A percentile compares a stretch with the other conserved stretches of the same genome.
phyloP scores from a whole-genome alignment of 2,888 invertebrate genomes.

The Caenorhabditis imperialis region DNA sequence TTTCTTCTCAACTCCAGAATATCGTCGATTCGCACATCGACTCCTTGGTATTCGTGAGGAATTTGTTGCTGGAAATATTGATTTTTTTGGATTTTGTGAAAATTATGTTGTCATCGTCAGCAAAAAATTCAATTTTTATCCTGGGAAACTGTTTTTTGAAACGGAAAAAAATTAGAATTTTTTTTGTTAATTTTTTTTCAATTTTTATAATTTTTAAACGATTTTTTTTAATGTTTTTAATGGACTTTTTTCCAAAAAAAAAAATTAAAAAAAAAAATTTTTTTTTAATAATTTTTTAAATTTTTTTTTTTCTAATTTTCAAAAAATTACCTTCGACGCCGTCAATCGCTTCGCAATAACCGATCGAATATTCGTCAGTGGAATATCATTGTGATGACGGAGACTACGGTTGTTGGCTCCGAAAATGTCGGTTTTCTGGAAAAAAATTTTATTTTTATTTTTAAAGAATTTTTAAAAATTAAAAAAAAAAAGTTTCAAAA shows the following conservation, averaged over 20 bases:
- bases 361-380: slow-evolving; percentile 82
- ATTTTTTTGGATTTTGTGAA: no score
- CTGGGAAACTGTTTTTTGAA: no score
- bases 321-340: slow-evolving; percentile 81
- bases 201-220: no score
- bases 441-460: no score
- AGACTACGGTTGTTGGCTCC: slow-evolving; percentile 45
- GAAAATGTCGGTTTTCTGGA: slow-evolving; percentile 31
- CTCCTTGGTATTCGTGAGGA: slow-evolving; percentile 84
- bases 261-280: background rate
- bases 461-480: no score
- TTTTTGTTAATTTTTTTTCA: no score
- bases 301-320: background rate
- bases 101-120: no score
- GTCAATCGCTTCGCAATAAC: slow-evolving; percentile 84
- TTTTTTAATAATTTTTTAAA: background rate
- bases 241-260: slow-evolving; percentile 1
- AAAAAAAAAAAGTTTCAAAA: background rate
- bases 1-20: slow-evolving; percentile 81
- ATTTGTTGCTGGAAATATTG: slow-evolving; percentile 82
- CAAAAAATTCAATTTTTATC: no score
- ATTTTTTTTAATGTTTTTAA: no score
- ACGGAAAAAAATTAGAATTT: no score
- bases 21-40: slow-evolving; percentile 81
- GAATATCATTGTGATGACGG: slow-evolving; percentile 80